phyloP scores from a whole-genome alignment of 1,140 invertebrate species.

The Wiebesia pumilae region DNA sequence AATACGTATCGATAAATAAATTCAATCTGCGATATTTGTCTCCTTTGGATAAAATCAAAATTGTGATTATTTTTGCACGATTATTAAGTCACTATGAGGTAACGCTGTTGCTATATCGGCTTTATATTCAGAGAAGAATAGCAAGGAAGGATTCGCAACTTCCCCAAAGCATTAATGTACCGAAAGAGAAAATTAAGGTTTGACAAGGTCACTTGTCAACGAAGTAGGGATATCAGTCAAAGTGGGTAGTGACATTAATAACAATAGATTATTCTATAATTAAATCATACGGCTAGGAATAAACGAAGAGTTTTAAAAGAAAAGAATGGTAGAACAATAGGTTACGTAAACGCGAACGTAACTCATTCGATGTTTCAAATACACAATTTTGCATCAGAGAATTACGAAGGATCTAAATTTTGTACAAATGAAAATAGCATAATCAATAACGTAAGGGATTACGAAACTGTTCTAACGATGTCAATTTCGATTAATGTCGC shows the following conservation, averaged over 20 bases:
- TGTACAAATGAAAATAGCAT: background rate
- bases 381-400: background rate
- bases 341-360: background rate
- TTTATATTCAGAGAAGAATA: too few relatives aligned
- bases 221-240: background rate
- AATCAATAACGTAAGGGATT: background rate
- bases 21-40: background rate
- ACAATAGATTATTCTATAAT: background rate
- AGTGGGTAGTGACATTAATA: background rate
- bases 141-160: background rate
- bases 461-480: background rate
- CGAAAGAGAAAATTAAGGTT: background rate
- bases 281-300: background rate
- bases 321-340: background rate
- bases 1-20: background rate
- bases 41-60: too few relatives aligned
- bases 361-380: background rate
- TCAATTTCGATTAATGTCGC: background rate
- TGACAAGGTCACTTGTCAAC: background rate
- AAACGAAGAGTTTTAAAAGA: background rate
- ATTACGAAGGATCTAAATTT: background rate
- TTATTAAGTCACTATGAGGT: too few relatives aligned
- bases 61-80: too few relatives aligned
- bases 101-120: too few relatives aligned
- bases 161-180: background rate